Base-by-base conservation (phyloP, 2,113 vertebrate species). In the Pluvialis apricaria region DNA sequence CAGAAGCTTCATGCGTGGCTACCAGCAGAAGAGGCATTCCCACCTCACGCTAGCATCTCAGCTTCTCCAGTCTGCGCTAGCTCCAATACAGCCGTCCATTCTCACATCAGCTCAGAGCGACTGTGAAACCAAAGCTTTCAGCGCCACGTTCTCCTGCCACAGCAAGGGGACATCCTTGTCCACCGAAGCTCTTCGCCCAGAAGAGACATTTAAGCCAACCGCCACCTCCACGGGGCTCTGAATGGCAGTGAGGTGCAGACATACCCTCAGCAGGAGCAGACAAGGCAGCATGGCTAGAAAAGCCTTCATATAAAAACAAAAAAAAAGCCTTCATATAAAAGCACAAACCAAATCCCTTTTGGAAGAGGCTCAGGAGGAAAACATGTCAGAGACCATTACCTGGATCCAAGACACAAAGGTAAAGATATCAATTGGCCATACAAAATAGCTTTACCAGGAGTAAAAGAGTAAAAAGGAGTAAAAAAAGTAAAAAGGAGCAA, bases 1-100 rank as follows among this genome's bases (percentile, higher is more conserved):
- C 40, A 79, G 20, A 17, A 32, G 2, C 3, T 42, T 71, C 22
- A 3, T 5, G 9, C 45, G 15, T 5, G 11, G 7, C 2, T 10
- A 13, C 10, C 42, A 78, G 2, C 60, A 73, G n/a, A 45, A 34
- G 7, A 60, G 14, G 28, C 60, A 73, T 62, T 64, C 38, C 73
- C 24, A 81, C 44, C n/a, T 40, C 69, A 14, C 5, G 13, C 29
- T 47, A 62, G 13, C 40, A 55, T 61, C 40, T 86, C 24, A 8
- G 73, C 26, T 64, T 65, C 69, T 42, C 80, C 1, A 0, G 38
- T 7, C 45, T 32, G 40, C 31, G 19, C 44, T 49, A 45, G 24
- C 19, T 44, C 45, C 38, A n/a, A 16, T 11, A 51, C 10, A 70
- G 36, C 66, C 47, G 34, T 21, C 28, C 58, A 57, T 0, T 0